Base-by-base conservation (phyloP, 2,797 vertebrate genomes). In the Percopsis omiscomaycus region DNA sequence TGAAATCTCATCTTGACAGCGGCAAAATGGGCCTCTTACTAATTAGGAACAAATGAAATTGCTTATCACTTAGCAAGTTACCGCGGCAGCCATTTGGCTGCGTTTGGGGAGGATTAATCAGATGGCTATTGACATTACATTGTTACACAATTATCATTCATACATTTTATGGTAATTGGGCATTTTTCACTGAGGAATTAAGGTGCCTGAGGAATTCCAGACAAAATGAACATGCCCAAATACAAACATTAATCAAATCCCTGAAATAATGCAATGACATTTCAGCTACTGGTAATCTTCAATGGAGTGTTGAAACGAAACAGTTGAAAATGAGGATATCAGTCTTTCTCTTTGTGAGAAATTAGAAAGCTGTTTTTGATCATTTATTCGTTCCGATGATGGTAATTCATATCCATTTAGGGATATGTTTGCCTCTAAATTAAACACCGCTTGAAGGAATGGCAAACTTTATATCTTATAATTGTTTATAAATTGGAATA, bases 21-120 rank as follows among this genome's bases (percentile, higher is more conserved):
- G 72, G 77, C 78, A 89, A 89, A 92, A 92, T 85, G 83, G 83
- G 83, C 77, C 84, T 86, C 79, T 86, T 83, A 69, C 82, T 92
- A 91, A 93, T 92, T 92, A 92, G 84, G 86, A 90, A 90, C 88
- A 92, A 92, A 92, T 89, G 73, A 89, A 91, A 92, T 89, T 83
- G 86, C 90, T 92, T 91, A 91, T 92, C 89, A 89, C 84, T 90
- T 88, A 88, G 80, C 53, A 80, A 89, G 84, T 88, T 84, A 80
- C 88, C 80, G 78, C 86, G 78, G 81, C 82, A 82, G 82, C 80
- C 82, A 79, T 89, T 92, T 88, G 89, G 86, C 86, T 75, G 76
- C 47, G 75, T 89, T 91, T 81, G 67, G 68, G 78, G 85, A 9
- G 89, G 88, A 93, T 93, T 92, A 91, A 91, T 93, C 90, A 91